Evolutionary conservation across 2,888 invertebrate genomes (phyloP), one percentile per base, ranked within the genome.

Genomic region (Aproaerema taeniolella): DNA sequence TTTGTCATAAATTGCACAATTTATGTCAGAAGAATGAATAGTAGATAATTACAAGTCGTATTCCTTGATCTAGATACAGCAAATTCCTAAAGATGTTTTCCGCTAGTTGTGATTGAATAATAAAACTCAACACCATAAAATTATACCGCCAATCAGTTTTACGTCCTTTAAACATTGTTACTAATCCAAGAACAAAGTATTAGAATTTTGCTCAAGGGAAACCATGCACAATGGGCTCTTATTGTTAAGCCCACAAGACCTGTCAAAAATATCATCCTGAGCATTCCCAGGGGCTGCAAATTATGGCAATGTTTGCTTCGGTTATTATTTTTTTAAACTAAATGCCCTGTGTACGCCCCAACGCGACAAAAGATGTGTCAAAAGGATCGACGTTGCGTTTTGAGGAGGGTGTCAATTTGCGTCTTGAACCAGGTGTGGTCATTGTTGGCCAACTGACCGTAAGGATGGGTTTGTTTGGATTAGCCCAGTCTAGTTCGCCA

Each of bases 401-500:
- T 72, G 64, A 73, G 67, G 70, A 75, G 83, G 83, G 82, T 79
- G 80, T 76, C 71, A 64, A 69, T 77, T 73, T 65, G 69, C 67
- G 65, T 61, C 61, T 55, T 60, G 47, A 59, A 62, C 82, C 85
- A 78, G 78, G 76, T 77, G 77, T 55, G 75, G 76, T 66, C 71
- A 74, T 81, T 81, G 75, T 76, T 64, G 67, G 48, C 54, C 79
- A 73, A 78, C 82, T 85, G 85, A 85, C 85, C 85, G 73, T 78
- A 69, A 70, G 69, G 50, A 55, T 53, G 50, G 61, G 61, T 65
- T 61, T 77, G 76, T 78, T 76, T 72, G 73, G 61, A 63, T 74
- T 75, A 71, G 76, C 54, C 67, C 67, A 63, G 67, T 61, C 68
- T 67, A 71, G 64, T 67, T 66, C 57, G 53, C 61, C 66, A 67